Base-by-base conservation (phyloP, 2,888 invertebrate genomes). In the Papilio protenor region DNA sequence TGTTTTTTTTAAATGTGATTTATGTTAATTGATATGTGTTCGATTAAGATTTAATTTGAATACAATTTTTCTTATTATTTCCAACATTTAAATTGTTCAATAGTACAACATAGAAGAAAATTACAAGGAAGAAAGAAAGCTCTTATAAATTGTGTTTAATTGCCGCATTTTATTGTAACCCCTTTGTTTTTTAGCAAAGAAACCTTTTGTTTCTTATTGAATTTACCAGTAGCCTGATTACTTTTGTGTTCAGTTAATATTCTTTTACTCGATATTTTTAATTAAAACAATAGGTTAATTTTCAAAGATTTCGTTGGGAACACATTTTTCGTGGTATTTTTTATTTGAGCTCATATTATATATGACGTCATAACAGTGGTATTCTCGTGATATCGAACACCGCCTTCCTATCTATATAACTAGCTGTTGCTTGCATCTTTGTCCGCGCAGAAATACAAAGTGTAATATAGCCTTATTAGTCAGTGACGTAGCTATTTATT, bases 201-300 rank as follows among this genome's bases (percentile, higher is more conserved):
- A 73, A 47, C 59, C 73, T 73, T 77, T 77, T 77, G 77, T 77
- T 73, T 69, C 47, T 77, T 69, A 77, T 70, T 73, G 73, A 77
- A 77, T 73, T 73, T 69, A 27, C n/a, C 59, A 57, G 57, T 59
- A 59, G 47, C 73, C 59, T 73, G 33, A 77, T 73, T 73, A 77
- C 69, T 73, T 73, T 73, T 59, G 33, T 73, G 40, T 73, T 66
- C 77, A 77, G 45, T 77, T 73, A 73, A 77, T 77, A 59, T 59
- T 33, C 59, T 18, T 27, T 21, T 75, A 45, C 1, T 75, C 23
- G 14, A 59, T 52, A n/a, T 33, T 52, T n/a, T 27, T 8, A 72
- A 18, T 33, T 55, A 1, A 27, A 27, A 70, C 18, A 70, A 21
- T 23, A 47, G 6, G 47, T 49, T 23, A 33, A 12, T 70, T 57